Evolutionary conservation across 1,140 invertebrate species (phyloP), one percentile per base, ranked within the genome.

Genomic region (Drosophila burlai): DNA sequence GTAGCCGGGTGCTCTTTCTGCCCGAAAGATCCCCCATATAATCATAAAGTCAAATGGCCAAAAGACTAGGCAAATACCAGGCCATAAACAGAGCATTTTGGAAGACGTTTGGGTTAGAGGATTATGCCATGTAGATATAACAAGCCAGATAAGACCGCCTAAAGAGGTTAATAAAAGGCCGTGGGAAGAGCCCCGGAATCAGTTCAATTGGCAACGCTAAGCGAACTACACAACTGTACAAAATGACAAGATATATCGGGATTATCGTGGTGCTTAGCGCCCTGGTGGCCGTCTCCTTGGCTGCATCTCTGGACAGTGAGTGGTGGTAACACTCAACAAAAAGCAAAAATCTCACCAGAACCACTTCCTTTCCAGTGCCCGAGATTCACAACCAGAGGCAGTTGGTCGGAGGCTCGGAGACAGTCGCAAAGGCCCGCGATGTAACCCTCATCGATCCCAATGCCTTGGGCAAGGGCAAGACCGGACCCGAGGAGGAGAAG

Each of bases 401-500:
- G 36, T n/a, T 79, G 7, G 2, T 79, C 4, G 76, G 76, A 40
- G 34, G 2, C 5, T 38, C 64, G 0, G 34, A 6, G 2, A 50
- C 38, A 2, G 1, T 9, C 15, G 15, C 9, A 0, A 61, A 58
- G 18, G n/a, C 45, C 16, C 61, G 76, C 7, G 36, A 24, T 0
- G 7, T 3, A 11, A 54, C 18, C 11, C 4, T 49, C 9, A 42
- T 80, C 13, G 78, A 80, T 42, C 58, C 69, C 29, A 80, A 80
- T 55, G 36, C 31, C n/a, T 1, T 80, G 62, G 77, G 11, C 24
- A 80, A 52, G 42, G 31, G 38, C 21, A 80, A 76, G 24, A 0
- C 9, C 6, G 45, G 67, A 7, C 85, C 85, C 5, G 78, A 76
- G 13, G 81, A 79, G 50, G 85, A 89, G 54, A 90, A 50, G 54